These are phyloP conservation scores for Ctenodactylus gundi DNA, from an alignment of 2,113 vertebrate species.

Conservation along the genomic window DNA sequence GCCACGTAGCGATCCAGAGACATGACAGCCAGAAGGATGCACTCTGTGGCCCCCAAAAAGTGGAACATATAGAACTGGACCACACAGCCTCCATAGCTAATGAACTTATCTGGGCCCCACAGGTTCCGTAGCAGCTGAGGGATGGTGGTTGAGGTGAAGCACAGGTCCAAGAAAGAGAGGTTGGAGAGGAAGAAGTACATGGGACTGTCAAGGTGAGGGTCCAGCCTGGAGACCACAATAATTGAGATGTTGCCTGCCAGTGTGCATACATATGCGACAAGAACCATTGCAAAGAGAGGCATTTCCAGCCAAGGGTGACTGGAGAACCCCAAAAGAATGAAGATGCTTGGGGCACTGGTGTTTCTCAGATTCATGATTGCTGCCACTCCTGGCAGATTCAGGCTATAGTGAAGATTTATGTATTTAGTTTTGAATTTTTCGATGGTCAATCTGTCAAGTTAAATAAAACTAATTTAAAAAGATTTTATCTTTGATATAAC, in stretches of 20 bases:
- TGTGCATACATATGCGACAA: conserved; percentile 52
- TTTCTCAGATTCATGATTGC: conserved; percentile 21
- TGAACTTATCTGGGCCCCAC: conserved; percentile 58
- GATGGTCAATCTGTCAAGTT: background rate
- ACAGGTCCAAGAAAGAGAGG: conserved; percentile 67
- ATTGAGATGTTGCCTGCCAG: conserved; percentile 50
- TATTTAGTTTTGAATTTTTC: background rate
- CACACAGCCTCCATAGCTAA: conserved; percentile 64
- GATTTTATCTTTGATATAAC: background rate
- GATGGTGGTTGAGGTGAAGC: conserved; percentile 65
- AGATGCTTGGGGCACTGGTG: conserved; percentile 32
- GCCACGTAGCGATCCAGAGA: conserved; percentile 62
- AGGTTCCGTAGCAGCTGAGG: conserved; percentile 61
- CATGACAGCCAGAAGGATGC: conserved; percentile 66
- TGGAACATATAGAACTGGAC: conserved; percentile 64
- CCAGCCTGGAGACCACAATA: conserved; percentile 11
- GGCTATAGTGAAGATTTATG: background rate
- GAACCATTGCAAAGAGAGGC: conserved; percentile 43
- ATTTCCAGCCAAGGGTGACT: conserved; percentile 49
- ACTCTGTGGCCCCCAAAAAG: conserved; percentile 56
- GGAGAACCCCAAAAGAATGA: conserved; percentile 69
- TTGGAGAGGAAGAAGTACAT: conserved; percentile 73
- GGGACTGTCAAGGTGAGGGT: conserved; percentile 53
- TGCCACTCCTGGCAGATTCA: background rate
- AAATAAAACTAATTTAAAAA: background rate